Evolutionary conservation across 2,113 vertebrate genomes (phyloP).

Genomic region (Vireo altiloquus): DNA sequence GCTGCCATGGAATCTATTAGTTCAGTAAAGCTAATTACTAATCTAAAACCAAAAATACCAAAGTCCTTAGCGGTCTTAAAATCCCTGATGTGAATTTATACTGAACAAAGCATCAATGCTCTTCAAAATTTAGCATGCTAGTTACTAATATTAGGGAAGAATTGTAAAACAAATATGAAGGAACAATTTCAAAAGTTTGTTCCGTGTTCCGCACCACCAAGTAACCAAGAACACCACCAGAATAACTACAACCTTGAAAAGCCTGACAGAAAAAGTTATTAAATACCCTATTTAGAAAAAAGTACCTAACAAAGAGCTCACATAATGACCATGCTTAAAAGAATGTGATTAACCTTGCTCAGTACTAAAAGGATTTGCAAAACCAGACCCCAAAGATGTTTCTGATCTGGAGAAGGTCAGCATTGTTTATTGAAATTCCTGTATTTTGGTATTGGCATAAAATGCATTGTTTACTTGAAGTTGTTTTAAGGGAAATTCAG

Average conservation of each 20-base stretch:
- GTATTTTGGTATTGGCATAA: not conserved
- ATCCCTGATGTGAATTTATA: not conserved
- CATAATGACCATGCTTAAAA: not conserved
- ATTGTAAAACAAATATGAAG: not conserved
- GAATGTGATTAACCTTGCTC: not conserved
- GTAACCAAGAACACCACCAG: not conserved
- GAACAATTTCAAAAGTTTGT: not conserved
- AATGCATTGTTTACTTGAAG: not conserved
- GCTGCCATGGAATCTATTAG: not conserved
- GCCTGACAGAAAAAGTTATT: not conserved
- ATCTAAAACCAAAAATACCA: not conserved
- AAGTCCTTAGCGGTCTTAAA: not conserved
- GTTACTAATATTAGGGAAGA: not conserved
- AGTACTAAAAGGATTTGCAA: not conserved
- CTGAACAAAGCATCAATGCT: not conserved
- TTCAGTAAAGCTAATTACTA: not conserved
- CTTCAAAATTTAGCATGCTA: not conserved
- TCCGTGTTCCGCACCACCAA: not conserved
- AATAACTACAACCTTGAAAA: not conserved
- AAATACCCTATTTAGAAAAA: not conserved
- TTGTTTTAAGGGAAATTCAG: not conserved
- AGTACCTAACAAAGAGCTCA: not conserved
- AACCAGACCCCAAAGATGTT: not conserved
- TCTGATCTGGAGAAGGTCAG: not conserved
- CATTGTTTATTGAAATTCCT: not conserved